These are phyloP conservation scores for Caenorhabditis sinica DNA, from an alignment of 2,888 invertebrate species.

Conservation along the genomic window DNA sequence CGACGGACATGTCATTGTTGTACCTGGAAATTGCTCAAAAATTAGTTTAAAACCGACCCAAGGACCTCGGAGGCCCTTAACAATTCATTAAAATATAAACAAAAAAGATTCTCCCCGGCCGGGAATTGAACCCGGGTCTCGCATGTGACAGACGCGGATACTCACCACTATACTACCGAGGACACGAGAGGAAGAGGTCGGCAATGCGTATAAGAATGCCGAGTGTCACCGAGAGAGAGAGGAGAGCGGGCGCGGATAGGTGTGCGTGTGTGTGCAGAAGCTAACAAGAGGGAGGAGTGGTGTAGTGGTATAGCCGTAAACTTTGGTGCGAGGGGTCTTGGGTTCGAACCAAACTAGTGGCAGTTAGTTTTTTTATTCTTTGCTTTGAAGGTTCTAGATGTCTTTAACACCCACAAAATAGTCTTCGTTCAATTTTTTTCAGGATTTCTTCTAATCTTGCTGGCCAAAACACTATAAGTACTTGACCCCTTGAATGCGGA, in stretches of 20 bases:
- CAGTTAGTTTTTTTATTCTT: background rate
- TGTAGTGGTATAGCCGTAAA: background rate
- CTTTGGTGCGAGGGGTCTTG: background rate
- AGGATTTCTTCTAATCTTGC: background rate
- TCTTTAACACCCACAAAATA: background rate
- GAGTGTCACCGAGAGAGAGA: too few species aligned
- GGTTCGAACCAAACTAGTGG: too few species aligned
- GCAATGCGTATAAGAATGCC: slow-evolving; percentile 11
- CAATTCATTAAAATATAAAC: background rate
- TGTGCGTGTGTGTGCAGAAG: background rate
- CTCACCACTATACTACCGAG: slow-evolving; percentile 76
- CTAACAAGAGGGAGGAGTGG: background rate
- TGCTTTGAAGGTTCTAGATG: too few species aligned
- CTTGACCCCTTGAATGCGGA: background rate
- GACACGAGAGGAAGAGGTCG: slow-evolving; percentile 40
- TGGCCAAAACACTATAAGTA: background rate
- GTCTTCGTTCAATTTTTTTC: background rate
- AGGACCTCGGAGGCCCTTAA: background rate
- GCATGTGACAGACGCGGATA: slow-evolving; percentile 78
- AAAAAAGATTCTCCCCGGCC: slow-evolving; percentile 72
- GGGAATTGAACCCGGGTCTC: slow-evolving; percentile 77
- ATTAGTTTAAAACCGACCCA: background rate
- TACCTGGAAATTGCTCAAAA: slow-evolving; percentile 46
- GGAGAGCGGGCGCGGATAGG: background rate
- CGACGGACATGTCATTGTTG: slow-evolving; percentile 63